Evolutionary conservation across 2,888 invertebrate genomes (phyloP).

Genomic region (Timema cristinae): DNA sequence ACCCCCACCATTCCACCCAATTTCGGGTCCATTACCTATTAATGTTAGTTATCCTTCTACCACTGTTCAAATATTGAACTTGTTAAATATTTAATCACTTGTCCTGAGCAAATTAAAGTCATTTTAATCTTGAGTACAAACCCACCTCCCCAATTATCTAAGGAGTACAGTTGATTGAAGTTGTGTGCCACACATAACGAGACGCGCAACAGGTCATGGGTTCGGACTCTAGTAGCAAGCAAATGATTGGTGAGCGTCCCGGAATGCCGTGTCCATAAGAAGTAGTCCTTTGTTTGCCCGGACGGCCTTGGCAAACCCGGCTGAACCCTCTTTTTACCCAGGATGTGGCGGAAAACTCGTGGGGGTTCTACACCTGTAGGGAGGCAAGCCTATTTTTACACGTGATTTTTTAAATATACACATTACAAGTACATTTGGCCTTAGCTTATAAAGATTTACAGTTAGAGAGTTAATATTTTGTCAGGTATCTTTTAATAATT

Average conservation of each 20-base stretch:
- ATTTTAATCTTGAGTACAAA: no score
- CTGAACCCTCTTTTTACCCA: constrained; percentile 85
- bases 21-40: no score
- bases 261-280: constrained; percentile 96
- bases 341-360: constrained; percentile 79
- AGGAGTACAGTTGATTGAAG: constrained; percentile 76
- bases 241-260: constrained; percentile 99
- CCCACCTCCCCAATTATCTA: constrained; percentile 93
- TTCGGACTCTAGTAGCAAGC: constrained; percentile 90
- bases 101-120: no score
- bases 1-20: no score
- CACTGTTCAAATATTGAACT: no score
- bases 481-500: no score
- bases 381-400: background rate
- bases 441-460: background rate
- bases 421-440: background rate
- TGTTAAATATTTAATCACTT: no score
- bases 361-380: constrained; percentile 66
- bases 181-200: constrained; percentile 94
- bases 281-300: constrained; percentile 79
- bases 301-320: constrained; percentile 93
- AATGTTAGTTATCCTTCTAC: no score
- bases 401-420: background rate
- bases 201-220: constrained; percentile 84
- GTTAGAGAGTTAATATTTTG: no score